phyloP scores from a whole-genome alignment of 2,888 invertebrate species.

The Camponotus fellah region DNA sequence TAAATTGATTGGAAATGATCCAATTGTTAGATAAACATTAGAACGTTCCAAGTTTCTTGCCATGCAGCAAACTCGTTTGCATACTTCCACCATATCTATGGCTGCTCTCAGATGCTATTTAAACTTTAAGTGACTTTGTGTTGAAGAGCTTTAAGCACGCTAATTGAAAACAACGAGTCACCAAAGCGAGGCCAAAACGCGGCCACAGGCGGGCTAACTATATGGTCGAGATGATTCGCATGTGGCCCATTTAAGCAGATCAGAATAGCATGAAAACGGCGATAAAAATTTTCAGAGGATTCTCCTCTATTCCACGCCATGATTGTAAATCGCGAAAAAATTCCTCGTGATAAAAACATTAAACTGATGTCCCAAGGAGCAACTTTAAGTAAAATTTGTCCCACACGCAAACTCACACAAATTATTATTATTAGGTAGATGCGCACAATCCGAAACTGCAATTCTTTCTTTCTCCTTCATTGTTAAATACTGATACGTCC shows the following conservation, averaged over 20 bases:
- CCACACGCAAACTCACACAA: background rate
- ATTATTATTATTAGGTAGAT: background rate
- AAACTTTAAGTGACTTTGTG: constrained; percentile 50
- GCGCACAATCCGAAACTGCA: background rate
- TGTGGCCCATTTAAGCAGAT: constrained; percentile 45
- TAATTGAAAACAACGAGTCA: constrained; percentile 53
- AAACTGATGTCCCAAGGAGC: background rate
- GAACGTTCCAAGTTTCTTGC: background rate
- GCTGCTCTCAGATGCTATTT: constrained; percentile 39
- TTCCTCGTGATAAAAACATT: background rate
- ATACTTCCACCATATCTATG: constrained; percentile 17
- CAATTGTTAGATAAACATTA: constrained; percentile 1
- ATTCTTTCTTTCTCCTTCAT: background rate
- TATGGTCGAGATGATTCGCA: constrained; percentile 28
- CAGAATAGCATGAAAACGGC: constrained; percentile 31
- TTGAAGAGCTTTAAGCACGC: constrained; percentile 46
- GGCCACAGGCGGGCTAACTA: constrained; percentile 38
- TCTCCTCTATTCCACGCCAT: background rate
- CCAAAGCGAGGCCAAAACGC: constrained; percentile 41
- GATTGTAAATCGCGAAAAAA: constrained; percentile 11
- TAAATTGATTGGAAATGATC: constrained; percentile 22
- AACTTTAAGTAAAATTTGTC: background rate
- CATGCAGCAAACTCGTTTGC: constrained; percentile 28
- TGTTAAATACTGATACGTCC: background rate
- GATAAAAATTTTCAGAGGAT: constrained; percentile 27